Evolutionary conservation across 2,113 vertebrate species (phyloP).

Genomic region (Campylomormyrus tamandua): DNA sequence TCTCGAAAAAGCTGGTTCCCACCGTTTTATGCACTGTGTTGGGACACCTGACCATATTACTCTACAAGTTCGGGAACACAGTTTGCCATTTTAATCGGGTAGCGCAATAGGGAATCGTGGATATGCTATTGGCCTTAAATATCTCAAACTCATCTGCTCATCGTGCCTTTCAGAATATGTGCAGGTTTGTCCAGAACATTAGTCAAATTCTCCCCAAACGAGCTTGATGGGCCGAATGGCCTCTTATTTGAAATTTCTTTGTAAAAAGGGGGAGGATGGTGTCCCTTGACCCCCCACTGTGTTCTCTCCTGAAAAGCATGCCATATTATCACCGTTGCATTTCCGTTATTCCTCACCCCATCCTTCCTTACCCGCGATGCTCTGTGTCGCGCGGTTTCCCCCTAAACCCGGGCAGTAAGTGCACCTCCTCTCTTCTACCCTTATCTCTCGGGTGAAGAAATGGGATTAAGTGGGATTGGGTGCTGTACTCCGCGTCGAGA

Average conservation of each 20-base stretch:
- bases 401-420: background rate
- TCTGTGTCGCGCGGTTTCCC: background rate
- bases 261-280: background rate
- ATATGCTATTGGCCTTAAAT: background rate
- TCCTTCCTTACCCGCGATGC: background rate
- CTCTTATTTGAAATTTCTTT: background rate
- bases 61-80: background rate
- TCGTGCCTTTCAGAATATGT: background rate
- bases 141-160: background rate
- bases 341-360: background rate
- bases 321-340: background rate
- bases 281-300: background rate
- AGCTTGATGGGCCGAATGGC: too few species aligned
- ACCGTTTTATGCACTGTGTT: background rate
- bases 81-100: background rate
- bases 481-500: background rate
- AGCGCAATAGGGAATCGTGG: background rate
- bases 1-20: background rate
- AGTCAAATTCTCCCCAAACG: too few species aligned
- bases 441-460: background rate
- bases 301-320: background rate
- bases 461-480: background rate
- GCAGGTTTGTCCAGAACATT: background rate
- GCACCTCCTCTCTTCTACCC: background rate
- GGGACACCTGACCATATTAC: background rate